These are phyloP conservation scores for Meloidogyne floridensis DNA, from an alignment of 1,140 invertebrate species.

Conservation along the genomic window DNA sequence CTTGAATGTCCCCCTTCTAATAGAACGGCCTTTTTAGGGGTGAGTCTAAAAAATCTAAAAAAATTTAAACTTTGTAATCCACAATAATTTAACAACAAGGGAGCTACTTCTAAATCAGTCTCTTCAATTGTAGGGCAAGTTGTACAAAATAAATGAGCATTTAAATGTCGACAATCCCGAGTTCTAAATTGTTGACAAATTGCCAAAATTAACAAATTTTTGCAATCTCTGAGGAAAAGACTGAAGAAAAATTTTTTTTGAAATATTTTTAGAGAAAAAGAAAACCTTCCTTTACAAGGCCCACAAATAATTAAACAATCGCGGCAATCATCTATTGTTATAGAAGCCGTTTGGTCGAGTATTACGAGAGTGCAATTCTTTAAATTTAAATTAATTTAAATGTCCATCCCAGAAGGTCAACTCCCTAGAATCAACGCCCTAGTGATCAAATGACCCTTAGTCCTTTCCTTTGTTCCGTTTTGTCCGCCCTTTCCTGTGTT, in stretches of 20 bases:
- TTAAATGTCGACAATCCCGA: conserved; percentile 44
- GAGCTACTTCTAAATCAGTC: conserved; percentile 39
- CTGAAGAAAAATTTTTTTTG: conserved; percentile 29
- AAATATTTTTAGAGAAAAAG: neutral
- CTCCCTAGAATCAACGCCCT: no score
- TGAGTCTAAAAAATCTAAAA: neutral
- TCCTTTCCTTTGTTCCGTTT: no score
- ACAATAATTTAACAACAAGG: conserved; percentile 41
- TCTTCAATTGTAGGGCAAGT: conserved; percentile 54
- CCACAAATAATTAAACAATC: conserved; percentile 53
- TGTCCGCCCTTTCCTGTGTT: no score
- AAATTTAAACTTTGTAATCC: conserved; percentile 33
- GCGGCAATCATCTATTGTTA: conserved; percentile 52
- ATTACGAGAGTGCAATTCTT: conserved; percentile 49
- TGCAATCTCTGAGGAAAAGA: conserved; percentile 49
- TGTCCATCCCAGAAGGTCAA: no score
- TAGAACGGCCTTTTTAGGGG: no score
- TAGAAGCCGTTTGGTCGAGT: conserved; percentile 40
- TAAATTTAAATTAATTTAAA: neutral
- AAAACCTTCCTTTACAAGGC: conserved; percentile 49
- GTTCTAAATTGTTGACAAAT: conserved; percentile 55
- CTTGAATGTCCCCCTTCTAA: no score
- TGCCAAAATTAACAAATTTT: conserved; percentile 40
- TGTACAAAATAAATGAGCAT: conserved; percentile 44
- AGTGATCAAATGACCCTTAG: no score